phyloP scores from a whole-genome alignment of 2,113 vertebrate genomes.

The Chinchilla lanigera region DNA sequence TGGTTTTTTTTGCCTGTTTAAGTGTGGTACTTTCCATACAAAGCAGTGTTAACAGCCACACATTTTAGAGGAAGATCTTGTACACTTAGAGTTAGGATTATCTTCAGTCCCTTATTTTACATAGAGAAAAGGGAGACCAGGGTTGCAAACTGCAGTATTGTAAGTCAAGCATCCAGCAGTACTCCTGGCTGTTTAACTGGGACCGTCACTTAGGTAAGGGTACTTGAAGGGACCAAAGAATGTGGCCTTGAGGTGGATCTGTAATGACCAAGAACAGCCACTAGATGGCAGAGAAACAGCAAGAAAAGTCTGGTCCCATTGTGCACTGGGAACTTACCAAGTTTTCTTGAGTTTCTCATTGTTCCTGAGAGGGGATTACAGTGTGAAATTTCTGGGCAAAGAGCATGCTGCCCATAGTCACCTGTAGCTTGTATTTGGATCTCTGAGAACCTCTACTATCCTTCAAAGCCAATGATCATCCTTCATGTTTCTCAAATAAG shows the following conservation, averaged over 20 bases:
- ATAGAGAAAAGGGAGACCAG: not conserved
- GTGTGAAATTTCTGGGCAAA: not conserved
- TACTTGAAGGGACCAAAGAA: not conserved
- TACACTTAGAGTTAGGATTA: not conserved
- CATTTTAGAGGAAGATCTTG: not conserved
- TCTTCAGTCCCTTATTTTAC: not conserved
- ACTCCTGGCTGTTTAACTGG: not conserved
- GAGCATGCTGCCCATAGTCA: not conserved
- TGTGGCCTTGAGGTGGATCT: not conserved
- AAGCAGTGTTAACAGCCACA: not conserved
- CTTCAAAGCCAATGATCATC: not conserved
- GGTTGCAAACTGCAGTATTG: not conserved
- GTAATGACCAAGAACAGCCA: conserved; percentile 63
- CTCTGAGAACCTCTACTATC: not conserved
- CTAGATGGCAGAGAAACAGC: conserved; percentile 78
- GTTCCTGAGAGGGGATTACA: not conserved
- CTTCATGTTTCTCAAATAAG: conserved; percentile 38
- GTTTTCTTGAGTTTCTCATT: conserved; percentile 22
- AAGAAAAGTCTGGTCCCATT: conserved; percentile 24
- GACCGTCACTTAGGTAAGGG: not conserved
- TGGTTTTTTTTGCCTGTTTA: not conserved
- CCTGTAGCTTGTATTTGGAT: not conserved
- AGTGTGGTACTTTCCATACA: not conserved
- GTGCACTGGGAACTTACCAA: not conserved
- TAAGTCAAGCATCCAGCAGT: not conserved